Conservation (phyloP, 2,888 invertebrate species). For the Linnaemya tessellans region DNA sequence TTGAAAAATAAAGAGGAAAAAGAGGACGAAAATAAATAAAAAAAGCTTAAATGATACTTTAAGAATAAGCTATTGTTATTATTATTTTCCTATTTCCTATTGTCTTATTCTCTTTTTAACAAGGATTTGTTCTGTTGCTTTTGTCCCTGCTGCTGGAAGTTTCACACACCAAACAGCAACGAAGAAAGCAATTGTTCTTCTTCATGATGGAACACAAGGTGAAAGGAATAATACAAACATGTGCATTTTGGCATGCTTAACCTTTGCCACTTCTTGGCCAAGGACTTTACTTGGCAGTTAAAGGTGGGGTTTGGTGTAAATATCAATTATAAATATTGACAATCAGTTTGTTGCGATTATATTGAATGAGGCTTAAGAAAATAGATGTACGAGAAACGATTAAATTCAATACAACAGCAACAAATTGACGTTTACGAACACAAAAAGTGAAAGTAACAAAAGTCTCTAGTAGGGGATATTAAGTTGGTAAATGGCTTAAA, state of each 20-base stretch:
- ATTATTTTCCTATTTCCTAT: conserved; percentile 4
- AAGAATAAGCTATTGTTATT: conserved; percentile 54
- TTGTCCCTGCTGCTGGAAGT: conserved; percentile 6
- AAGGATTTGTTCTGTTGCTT: conserved; percentile 13
- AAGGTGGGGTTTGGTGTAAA: conserved; percentile 30
- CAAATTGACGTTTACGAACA: neutral
- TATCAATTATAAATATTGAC: conserved; percentile 67
- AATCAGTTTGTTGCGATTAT: conserved; percentile 68
- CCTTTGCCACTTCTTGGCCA: neutral
- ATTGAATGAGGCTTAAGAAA: conserved; percentile 61
- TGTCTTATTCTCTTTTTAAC: neutral
- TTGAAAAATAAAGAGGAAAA: conserved; percentile 26
- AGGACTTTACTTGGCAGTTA: neutral
- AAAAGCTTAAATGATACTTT: conserved; percentile 65
- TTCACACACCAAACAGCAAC: neutral
- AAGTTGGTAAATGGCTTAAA: neutral
- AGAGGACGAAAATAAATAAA: conserved; percentile 52
- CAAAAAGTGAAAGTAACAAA: neutral
- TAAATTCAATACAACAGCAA: neutral
- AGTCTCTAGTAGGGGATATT: neutral
- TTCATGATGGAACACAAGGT: conserved; percentile 23
- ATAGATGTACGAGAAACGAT: conserved; percentile 32
- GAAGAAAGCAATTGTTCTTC: conserved; percentile 14
- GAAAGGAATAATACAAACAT: conserved; percentile 55
- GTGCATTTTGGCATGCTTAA: conserved; percentile 28